Percentiles rank a stretch among this genome's conserved stretches.
phyloP scores from a whole-genome alignment of 2,888 invertebrate genomes.

The Odontomyia ornata region DNA sequence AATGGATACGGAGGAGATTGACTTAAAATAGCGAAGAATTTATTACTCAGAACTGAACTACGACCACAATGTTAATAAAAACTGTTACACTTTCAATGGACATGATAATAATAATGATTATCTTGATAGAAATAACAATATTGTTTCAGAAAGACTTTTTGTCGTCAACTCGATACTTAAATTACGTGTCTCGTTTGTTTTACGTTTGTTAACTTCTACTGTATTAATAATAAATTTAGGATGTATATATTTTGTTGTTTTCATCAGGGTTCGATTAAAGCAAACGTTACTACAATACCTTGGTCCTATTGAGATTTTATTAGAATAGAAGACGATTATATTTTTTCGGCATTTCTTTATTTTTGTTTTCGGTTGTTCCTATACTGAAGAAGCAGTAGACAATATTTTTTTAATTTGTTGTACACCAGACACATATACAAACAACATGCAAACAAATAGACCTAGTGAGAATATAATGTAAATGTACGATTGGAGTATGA shows the following conservation, averaged over 20 bases:
- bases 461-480: neutral
- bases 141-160: slow-evolving; percentile 36
- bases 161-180: slow-evolving; percentile 39
- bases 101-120: neutral
- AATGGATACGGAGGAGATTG: slow-evolving; percentile 44
- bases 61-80: slow-evolving; percentile 14
- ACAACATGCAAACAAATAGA: neutral
- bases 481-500: slow-evolving; percentile 17
- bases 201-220: slow-evolving; percentile 40
- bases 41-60: slow-evolving; percentile 15
- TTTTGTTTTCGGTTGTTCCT: neutral
- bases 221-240: slow-evolving; percentile 42
- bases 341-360: neutral
- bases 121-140: slow-evolving; percentile 3
- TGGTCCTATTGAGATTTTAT: slow-evolving; percentile 8
- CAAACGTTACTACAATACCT: neutral
- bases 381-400: slow-evolving; percentile 1
- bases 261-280: slow-evolving; percentile 40
- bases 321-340: neutral
- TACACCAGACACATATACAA: neutral
- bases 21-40: slow-evolving; percentile 48
- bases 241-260: slow-evolving; percentile 42
- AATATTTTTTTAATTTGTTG: slow-evolving; percentile 14
- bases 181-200: slow-evolving; percentile 40
- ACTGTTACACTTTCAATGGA: slow-evolving; percentile 15